Evolutionary conservation across 2,797 vertebrate genomes (phyloP).

Genomic region (Strix occidentalis): DNA sequence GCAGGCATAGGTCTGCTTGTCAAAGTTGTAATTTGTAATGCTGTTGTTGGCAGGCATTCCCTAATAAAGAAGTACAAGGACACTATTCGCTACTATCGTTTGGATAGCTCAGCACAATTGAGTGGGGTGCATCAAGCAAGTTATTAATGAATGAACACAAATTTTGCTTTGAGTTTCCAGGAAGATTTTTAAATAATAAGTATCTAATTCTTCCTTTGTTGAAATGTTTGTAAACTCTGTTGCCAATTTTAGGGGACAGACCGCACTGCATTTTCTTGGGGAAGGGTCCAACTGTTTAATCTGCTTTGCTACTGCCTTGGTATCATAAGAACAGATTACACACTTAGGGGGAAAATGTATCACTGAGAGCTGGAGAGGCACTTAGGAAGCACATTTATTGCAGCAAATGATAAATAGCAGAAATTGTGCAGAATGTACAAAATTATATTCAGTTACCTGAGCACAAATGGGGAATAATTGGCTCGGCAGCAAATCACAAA

Average conservation of each 20-base stretch:
- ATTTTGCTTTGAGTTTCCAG: neutral
- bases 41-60: slow-evolving; percentile 42
- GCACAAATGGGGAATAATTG: neutral
- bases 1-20: neutral
- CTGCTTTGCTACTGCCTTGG: neutral
- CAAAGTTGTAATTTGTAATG: neutral
- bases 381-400: neutral
- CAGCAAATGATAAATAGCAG: neutral
- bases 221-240: neutral
- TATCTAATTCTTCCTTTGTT: neutral
- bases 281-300: neutral
- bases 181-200: neutral
- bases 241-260: neutral
- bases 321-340: neutral
- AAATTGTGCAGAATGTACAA: neutral
- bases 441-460: neutral
- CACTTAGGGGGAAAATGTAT: neutral
- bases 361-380: neutral
- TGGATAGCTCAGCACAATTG: slow-evolving; percentile 13
- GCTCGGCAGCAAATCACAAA: neutral
- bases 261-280: neutral
- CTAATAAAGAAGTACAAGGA: slow-evolving; percentile 7
- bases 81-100: neutral
- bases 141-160: neutral
- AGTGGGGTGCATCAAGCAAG: neutral